Base-by-base conservation (phyloP, 2,888 invertebrate genomes). In the Chymomyza procnemis region DNA sequence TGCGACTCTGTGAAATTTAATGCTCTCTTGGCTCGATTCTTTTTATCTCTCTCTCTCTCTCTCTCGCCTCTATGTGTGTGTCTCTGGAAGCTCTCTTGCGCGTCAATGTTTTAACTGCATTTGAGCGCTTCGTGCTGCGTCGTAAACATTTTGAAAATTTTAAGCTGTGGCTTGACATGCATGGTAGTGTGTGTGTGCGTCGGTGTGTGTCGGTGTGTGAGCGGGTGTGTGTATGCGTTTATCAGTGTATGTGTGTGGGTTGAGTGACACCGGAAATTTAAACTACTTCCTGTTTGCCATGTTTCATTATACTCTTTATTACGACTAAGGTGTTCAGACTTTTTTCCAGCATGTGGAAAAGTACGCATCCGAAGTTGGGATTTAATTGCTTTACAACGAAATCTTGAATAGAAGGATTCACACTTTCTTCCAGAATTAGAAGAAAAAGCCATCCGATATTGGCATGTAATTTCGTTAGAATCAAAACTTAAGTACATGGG, bases 181-280 rank as follows among this genome's bases (percentile, higher is more conserved):
- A 14, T 22, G n/a, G n/a, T n/a, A n/a, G n/a, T n/a, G n/a, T n/a
- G n/a, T n/a, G 41, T 26, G n/a, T 61, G 65, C 52, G 54, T 55
- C n/a, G n/a, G 30, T 14, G 26, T 34, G 30, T 62, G 52, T 55
- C 6, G 30, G 57, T 61, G 18, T 14, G 26, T 34, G 30, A 59
- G 52, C 50, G 5, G 30, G 57, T 61, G 18, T 26, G 34, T 9
- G 52, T 55, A 19, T n/a, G 26, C 0, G 26, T 50, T 9, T 56
- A 5, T 8, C 18, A n/a, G 30, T 61, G 46, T 22, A 22, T 47
- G 41, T 21, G 52, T 21, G 9, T 61, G 12, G 41, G 47, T 64
- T 69, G 69, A 71, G 78, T 85, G 87, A 85, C 87, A 84, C 85
- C 80, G 87, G 87, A 87, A 84, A 85, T 87, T 83, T 78, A 85